Evolutionary conservation across 2,797 vertebrate species (phyloP).

Genomic region (Aphelocoma californica): DNA sequence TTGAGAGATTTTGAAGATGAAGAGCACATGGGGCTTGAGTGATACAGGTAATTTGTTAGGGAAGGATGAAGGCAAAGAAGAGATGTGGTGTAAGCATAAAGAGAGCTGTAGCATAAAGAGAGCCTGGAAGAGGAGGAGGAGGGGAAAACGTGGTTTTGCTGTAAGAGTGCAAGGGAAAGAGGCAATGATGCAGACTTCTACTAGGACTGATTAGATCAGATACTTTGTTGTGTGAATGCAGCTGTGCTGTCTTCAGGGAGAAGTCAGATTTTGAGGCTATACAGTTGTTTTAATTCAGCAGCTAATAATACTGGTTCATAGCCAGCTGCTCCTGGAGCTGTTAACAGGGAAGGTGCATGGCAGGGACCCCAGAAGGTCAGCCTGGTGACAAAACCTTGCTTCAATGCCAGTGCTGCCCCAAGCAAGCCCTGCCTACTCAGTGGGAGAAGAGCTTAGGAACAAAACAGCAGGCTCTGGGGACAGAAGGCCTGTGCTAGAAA

Average conservation of each 20-base stretch:
- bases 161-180: background rate
- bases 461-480: background rate
- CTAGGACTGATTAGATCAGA: background rate
- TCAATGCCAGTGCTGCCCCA: background rate
- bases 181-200: background rate
- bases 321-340: background rate
- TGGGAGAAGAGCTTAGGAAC: background rate
- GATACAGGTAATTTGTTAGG: background rate
- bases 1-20: background rate
- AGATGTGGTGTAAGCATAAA: background rate
- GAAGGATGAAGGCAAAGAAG: background rate
- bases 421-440: background rate
- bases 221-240: background rate
- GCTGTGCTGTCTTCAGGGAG: background rate
- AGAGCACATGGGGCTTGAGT: background rate
- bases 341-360: background rate
- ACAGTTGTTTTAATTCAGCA: background rate
- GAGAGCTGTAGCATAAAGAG: background rate
- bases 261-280: background rate
- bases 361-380: background rate
- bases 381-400: background rate
- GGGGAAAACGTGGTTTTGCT: background rate
- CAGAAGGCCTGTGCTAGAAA: background rate
- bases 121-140: background rate
- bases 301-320: background rate